These are phyloP conservation scores for Chaetops frenatus DNA, from an alignment of 2,113 vertebrate genomes.

Conservation along the genomic window DNA sequence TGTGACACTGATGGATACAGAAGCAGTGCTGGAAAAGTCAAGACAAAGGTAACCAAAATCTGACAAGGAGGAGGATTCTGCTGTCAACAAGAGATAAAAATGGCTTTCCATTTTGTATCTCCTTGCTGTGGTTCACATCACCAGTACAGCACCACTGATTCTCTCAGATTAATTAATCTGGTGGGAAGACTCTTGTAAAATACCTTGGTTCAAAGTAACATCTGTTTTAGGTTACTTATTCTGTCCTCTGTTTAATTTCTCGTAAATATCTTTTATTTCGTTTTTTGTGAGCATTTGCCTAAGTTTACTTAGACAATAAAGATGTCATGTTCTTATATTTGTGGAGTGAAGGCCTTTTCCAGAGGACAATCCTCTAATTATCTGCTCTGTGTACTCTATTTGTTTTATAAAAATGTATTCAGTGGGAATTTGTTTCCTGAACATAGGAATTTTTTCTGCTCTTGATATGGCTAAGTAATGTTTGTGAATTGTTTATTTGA, in stretches of 20 bases:
- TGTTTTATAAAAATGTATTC: not conserved
- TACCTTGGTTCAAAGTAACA: slow-evolving; percentile 35
- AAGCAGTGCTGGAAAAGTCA: not conserved
- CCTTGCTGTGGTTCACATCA: slow-evolving; percentile 11
- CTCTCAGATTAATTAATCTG: slow-evolving; percentile 55
- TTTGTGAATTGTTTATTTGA: not conserved
- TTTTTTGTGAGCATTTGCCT: not conserved
- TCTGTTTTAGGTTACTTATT: slow-evolving; percentile 5
- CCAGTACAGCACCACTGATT: not conserved
- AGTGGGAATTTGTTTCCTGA: not conserved
- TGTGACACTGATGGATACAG: not conserved
- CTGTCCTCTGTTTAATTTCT: not conserved
- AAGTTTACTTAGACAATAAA: not conserved
- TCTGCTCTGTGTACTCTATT: not conserved
- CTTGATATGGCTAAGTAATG: not conserved
- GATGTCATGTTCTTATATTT: not conserved
- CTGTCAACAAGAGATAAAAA: slow-evolving; percentile 29
- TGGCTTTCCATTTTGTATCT: not conserved
- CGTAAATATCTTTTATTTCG: not conserved
- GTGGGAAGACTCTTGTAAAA: slow-evolving; percentile 37
- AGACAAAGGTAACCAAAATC: not conserved
- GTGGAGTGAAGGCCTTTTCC: not conserved
- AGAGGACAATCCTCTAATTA: not conserved
- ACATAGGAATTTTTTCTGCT: not conserved
- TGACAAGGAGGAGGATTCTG: slow-evolving; percentile 33